phyloP scores from a whole-genome alignment of 2,888 invertebrate genomes.

The Stomorhina lunata region DNA sequence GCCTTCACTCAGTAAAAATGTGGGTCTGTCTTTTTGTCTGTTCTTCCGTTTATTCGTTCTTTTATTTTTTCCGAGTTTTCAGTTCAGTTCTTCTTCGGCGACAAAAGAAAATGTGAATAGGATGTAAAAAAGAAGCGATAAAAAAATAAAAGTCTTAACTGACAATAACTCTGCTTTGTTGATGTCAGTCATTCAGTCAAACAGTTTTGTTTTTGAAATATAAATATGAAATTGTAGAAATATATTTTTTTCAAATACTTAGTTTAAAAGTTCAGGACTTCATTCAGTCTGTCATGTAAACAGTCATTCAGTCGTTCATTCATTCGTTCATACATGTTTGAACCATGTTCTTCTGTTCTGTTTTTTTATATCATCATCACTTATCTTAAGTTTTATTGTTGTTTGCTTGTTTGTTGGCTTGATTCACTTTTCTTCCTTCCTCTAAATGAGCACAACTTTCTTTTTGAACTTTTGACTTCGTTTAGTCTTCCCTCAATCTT shows the following conservation, averaged over 20 bases:
- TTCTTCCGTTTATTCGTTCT: no score
- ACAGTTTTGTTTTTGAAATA: neutral
- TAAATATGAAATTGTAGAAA: neutral
- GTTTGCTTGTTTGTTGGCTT: slow-evolving; percentile 20
- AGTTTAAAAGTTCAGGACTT: neutral
- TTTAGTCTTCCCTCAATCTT: neutral
- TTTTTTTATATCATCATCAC: slow-evolving; percentile 30
- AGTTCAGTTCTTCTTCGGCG: no score
- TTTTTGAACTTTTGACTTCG: slow-evolving; percentile 26
- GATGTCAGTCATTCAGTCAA: slow-evolving; percentile 9
- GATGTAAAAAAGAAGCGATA: neutral
- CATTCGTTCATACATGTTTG: slow-evolving; percentile 1
- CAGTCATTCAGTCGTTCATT: neutral
- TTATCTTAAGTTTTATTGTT: slow-evolving; percentile 57
- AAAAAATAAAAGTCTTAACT: slow-evolving; percentile 27
- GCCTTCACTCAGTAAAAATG: neutral
- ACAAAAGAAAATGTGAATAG: neutral
- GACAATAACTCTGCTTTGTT: slow-evolving; percentile 52
- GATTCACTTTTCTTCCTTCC: neutral
- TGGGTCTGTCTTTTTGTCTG: no score
- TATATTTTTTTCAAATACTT: neutral
- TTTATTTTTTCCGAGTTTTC: no score
- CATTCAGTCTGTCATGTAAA: neutral
- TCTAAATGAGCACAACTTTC: neutral
- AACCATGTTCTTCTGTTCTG: neutral